A percentile compares a stretch with the other conserved stretches of the same genome.
Evolutionary conservation across 2,888 invertebrate species (phyloP).

Genomic region (Auanema freiburgensis): DNA sequence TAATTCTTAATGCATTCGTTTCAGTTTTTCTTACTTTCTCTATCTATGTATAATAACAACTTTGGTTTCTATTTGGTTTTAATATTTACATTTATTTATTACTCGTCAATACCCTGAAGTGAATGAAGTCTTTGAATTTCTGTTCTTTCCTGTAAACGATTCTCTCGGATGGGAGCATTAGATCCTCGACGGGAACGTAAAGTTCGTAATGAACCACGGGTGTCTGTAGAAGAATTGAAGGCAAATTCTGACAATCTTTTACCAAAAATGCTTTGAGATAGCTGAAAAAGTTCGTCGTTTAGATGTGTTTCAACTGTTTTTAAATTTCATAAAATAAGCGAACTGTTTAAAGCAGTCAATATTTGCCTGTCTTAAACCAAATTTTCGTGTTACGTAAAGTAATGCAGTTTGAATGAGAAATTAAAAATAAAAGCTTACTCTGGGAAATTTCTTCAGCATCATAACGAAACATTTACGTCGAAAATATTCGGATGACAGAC

Average conservation of each 20-base stretch:
- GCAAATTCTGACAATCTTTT: conserved; percentile 31
- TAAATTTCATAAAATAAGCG: background rate
- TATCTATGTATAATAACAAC: conserved; percentile 7
- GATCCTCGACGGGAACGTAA: conserved; percentile 33
- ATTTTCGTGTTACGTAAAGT: too few relatives aligned
- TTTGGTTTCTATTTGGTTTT: background rate
- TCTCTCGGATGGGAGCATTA: conserved; percentile 5
- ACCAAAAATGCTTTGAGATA: conserved; percentile 43
- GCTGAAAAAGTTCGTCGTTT: conserved; percentile 28
- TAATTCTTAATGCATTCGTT: background rate
- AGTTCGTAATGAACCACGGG: conserved; percentile 34
- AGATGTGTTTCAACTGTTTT: background rate
- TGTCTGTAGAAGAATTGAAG: conserved; percentile 26
- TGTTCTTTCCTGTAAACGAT: background rate
- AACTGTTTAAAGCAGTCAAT: too few relatives aligned
- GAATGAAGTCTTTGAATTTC: conserved; percentile 4
- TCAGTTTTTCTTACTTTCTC: background rate
- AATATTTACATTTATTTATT: background rate
- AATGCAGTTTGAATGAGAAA: too few relatives aligned
- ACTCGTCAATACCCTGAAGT: too few relatives aligned
- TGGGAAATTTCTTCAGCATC: conserved; percentile 55
- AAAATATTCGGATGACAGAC: conserved; percentile 60
- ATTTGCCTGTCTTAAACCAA: too few relatives aligned
- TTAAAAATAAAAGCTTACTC: conserved; percentile 28
- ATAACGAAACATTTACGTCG: conserved; percentile 52